A percentile compares a stretch with the other conserved stretches of the same genome.
Conservation (phyloP, 2,888 invertebrate species). For the Psylliodes chrysocephalus region DNA sequence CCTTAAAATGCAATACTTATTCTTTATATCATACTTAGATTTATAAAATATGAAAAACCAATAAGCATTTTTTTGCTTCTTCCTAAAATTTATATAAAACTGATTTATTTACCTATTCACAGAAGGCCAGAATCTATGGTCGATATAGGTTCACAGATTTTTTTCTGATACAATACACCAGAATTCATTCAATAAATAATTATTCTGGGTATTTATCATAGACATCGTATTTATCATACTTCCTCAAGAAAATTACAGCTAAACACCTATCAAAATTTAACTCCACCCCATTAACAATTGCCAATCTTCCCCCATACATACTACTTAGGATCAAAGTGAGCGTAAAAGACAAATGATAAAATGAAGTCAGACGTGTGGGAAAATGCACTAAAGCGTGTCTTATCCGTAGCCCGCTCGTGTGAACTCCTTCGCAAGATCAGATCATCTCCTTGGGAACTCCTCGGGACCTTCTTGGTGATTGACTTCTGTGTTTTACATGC, state of each 20-base stretch:
- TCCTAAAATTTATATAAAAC: too few species aligned
- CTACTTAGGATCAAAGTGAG: slow-evolving; percentile 29
- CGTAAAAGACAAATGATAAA: slow-evolving; percentile 35
- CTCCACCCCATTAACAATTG: not conserved
- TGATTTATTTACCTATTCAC: too few species aligned
- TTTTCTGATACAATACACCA: too few species aligned
- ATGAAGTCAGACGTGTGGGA: slow-evolving; percentile 49
- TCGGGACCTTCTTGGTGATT: not conserved
- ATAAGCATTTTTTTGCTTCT: too few species aligned
- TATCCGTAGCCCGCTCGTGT: slow-evolving; percentile 31
- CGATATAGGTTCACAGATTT: too few species aligned
- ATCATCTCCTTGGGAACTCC: slow-evolving; percentile 43
- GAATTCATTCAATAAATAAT: too few species aligned
- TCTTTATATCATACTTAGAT: too few species aligned
- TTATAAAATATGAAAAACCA: too few species aligned
- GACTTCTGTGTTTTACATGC: slow-evolving; percentile 13
- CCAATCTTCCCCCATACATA: slow-evolving; percentile 3
- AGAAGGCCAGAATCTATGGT: too few species aligned
- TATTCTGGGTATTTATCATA: too few species aligned
- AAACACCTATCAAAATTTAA: slow-evolving; percentile 4
- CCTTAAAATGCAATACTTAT: too few species aligned
- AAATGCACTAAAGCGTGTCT: slow-evolving; percentile 50
- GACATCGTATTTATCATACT: too few species aligned
- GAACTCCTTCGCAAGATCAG: slow-evolving; percentile 3
- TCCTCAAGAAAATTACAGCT: slow-evolving; percentile 3